These are phyloP conservation scores for Channallabes apus DNA, from an alignment of 2,797 vertebrate genomes.

Conservation along the genomic window DNA sequence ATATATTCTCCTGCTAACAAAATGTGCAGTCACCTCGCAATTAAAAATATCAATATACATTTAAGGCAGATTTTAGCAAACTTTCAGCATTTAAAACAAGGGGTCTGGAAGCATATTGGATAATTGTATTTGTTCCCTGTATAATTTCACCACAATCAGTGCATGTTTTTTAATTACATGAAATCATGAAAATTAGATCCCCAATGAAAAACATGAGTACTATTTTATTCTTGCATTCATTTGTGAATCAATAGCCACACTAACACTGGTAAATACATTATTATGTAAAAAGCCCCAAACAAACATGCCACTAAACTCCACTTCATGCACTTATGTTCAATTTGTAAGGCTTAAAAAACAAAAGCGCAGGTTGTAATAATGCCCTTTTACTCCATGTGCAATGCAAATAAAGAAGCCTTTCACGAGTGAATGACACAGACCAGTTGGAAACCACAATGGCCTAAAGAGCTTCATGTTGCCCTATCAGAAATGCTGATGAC, in stretches of 20 bases:
- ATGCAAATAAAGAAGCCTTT: conserved; percentile 51
- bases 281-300: conserved; percentile 43
- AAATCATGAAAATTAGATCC: not conserved
- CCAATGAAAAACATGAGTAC: not conserved
- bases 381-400: conserved; percentile 57
- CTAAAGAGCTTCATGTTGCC: conserved; percentile 37
- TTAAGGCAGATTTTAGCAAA: not conserved
- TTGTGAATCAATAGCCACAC: conserved; percentile 7
- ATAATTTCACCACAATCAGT: not conserved
- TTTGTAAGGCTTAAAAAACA: conserved; percentile 48
- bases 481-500: conserved; percentile 12
- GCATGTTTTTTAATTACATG: not conserved
- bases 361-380: conserved; percentile 43
- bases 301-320: conserved; percentile 44
- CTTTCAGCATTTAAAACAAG: not conserved
- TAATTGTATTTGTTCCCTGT: not conserved
- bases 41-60: not conserved
- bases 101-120: not conserved
- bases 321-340: conserved; percentile 42
- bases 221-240: conserved; percentile 11
- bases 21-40: not conserved
- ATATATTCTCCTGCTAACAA: not conserved
- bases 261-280: not conserved
- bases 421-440: conserved; percentile 52
- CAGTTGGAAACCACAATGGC: conserved; percentile 39